Conservation (phyloP, 2,113 vertebrate species). For the Salminus brasiliensis region DNA sequence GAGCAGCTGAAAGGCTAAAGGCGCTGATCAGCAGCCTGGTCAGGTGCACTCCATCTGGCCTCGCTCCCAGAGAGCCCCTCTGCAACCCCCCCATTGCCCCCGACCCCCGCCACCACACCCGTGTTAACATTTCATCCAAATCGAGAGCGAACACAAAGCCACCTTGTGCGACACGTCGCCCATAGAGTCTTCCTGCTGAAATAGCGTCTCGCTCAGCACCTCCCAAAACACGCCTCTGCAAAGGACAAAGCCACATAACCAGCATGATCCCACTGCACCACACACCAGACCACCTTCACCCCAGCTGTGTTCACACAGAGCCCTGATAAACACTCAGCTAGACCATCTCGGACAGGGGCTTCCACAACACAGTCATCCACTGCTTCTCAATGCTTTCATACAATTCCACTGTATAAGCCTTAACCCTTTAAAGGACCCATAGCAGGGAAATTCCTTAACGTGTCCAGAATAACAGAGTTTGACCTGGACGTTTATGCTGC, state of each 20-base stretch:
- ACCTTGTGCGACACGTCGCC: conserved; percentile 35
- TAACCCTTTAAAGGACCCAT: too few relatives aligned
- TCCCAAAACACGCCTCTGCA: background rate
- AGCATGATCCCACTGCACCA: background rate
- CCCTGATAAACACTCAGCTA: background rate
- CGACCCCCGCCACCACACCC: background rate
- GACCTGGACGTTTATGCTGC: too few relatives aligned
- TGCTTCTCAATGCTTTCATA: too few relatives aligned
- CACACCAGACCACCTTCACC: background rate
- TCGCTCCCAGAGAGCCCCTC: conserved; percentile 44
- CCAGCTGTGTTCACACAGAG: background rate
- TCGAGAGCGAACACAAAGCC: conserved; percentile 44
- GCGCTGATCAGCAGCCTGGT: conserved; percentile 56
- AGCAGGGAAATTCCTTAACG: too few relatives aligned
- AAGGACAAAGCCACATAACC: conserved; percentile 1
- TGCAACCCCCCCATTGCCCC: background rate
- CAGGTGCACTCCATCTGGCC: conserved; percentile 58
- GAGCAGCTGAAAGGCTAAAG: conserved; percentile 51
- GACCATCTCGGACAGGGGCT: background rate
- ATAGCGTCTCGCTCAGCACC: background rate
- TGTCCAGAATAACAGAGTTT: too few relatives aligned
- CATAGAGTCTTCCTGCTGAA: background rate
- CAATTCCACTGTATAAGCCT: too few relatives aligned
- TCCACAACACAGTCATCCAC: background rate
- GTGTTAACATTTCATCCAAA: conserved; percentile 52